Percentiles rank a stretch among this genome's conserved stretches.
Evolutionary conservation across 53 echinoderm and acorn worm species (phyloP).

Genomic region (Arbacia lixula): DNA sequence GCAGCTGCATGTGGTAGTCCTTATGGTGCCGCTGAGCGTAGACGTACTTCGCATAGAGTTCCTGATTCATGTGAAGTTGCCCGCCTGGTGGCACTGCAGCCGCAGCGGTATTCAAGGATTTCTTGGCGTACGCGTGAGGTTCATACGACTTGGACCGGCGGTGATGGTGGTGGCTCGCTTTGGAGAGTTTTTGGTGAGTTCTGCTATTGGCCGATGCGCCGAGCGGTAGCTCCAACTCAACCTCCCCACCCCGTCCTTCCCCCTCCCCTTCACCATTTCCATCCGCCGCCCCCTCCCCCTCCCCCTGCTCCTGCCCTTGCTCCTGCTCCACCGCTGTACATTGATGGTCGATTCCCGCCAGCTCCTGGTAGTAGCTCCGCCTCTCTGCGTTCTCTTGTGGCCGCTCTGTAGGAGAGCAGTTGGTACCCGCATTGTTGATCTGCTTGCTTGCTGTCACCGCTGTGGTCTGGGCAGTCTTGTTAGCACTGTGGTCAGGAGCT

Average conservation of each 20-base stretch:
- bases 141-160: slow-evolving; percentile 64
- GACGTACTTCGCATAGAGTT: slow-evolving; percentile 39
- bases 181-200: slow-evolving; percentile 55
- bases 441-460: background rate
- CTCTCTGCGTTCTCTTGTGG: slow-evolving; percentile 85
- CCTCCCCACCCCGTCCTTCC: background rate
- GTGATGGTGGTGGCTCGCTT: slow-evolving; percentile 47
- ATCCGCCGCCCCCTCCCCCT: no score
- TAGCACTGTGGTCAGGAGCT: background rate
- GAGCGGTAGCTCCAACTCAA: slow-evolving; percentile 21
- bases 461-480: background rate
- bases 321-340: background rate
- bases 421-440: slow-evolving; percentile 38
- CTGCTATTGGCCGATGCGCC: slow-evolving; percentile 60
- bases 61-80: slow-evolving; percentile 40
- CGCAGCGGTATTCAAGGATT: background rate
- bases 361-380: slow-evolving; percentile 85
- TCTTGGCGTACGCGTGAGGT: slow-evolving; percentile 16
- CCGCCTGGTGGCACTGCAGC: slow-evolving; percentile 39
- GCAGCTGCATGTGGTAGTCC: slow-evolving; percentile 80
- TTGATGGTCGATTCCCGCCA: slow-evolving; percentile 93
- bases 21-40: slow-evolving; percentile 66
- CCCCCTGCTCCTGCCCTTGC: slow-evolving; percentile 12
- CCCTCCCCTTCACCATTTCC: slow-evolving; percentile 8
- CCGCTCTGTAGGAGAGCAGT: slow-evolving; percentile 24